phyloP scores from a whole-genome alignment of 2,113 vertebrate genomes.

The Morone saxatilis region DNA sequence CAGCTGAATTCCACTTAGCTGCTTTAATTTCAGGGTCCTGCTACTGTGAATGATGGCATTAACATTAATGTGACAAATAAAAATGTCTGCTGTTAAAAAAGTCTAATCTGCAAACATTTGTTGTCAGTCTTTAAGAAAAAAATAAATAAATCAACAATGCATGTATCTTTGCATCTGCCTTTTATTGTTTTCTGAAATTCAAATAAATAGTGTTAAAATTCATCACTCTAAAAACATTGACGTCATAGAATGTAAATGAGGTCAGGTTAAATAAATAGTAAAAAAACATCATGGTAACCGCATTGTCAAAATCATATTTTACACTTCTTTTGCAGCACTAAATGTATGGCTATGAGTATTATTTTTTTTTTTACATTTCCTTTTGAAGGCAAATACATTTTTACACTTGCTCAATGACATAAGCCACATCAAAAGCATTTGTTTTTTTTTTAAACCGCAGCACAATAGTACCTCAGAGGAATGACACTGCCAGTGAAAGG shows the following conservation, averaged over 20 bases:
- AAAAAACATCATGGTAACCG: constrained; percentile 15
- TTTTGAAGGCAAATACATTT: constrained; percentile 28
- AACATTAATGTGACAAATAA: no score
- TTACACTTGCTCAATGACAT: constrained; percentile 21
- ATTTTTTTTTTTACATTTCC: not conserved
- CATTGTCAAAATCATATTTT: constrained; percentile 18
- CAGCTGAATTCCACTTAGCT: no score
- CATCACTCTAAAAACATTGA: constrained; percentile 17
- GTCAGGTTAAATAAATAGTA: constrained; percentile 40
- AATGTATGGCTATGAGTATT: constrained; percentile 17
- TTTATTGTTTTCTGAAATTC: constrained; percentile 56
- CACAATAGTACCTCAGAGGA: constrained; percentile 26
- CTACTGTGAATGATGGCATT: no score
- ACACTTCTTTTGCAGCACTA: constrained; percentile 8
- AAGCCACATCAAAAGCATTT: constrained; percentile 34
- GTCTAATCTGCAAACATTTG: not conserved
- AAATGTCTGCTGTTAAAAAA: not conserved
- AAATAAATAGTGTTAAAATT: constrained; percentile 52
- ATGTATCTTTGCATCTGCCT: not conserved
- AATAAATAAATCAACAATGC: not conserved
- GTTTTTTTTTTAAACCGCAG: constrained; percentile 9
- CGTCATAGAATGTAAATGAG: constrained; percentile 32
- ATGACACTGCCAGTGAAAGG: constrained; percentile 32
- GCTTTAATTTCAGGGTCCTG: no score
- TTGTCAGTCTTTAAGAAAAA: not conserved